Conservation (phyloP, 2,888 invertebrate species). For the Phymatocera aterrima region DNA sequence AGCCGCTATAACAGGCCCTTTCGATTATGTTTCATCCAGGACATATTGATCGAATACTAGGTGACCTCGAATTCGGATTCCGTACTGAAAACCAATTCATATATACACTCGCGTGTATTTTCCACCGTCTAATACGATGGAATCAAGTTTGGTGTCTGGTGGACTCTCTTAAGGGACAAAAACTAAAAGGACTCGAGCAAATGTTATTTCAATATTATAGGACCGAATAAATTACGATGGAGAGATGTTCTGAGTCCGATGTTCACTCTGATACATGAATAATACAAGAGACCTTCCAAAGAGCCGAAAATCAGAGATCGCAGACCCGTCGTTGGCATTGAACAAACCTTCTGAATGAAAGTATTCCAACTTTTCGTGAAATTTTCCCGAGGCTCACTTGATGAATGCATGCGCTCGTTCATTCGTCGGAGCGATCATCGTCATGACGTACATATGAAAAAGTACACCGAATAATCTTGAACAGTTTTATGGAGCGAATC, state of each 20-base stretch:
- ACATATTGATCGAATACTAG: background rate
- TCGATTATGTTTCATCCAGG: too few relatives aligned
- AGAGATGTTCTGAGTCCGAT: conserved; percentile 23
- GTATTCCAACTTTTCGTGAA: background rate
- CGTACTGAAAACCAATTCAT: background rate
- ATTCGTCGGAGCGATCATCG: too few relatives aligned
- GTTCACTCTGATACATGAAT: conserved; percentile 34
- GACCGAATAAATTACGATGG: conserved; percentile 13
- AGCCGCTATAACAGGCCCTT: too few relatives aligned
- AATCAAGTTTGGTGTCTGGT: background rate
- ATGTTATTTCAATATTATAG: conserved; percentile 41
- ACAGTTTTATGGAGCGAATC: too few relatives aligned
- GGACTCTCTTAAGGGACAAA: background rate
- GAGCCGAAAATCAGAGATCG: conserved; percentile 12
- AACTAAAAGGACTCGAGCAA: background rate
- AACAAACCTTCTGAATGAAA: background rate
- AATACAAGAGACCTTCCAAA: conserved; percentile 27
- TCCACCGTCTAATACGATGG: background rate
- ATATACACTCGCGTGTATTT: background rate
- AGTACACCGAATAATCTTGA: too few relatives aligned
- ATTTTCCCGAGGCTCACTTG: too few relatives aligned
- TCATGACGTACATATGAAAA: too few relatives aligned
- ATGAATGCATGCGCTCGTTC: too few relatives aligned
- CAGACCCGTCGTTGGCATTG: background rate
- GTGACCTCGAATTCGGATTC: background rate